phyloP scores from a whole-genome alignment of 2,113 vertebrate species.

The Thamnaconus septentrionalis region DNA sequence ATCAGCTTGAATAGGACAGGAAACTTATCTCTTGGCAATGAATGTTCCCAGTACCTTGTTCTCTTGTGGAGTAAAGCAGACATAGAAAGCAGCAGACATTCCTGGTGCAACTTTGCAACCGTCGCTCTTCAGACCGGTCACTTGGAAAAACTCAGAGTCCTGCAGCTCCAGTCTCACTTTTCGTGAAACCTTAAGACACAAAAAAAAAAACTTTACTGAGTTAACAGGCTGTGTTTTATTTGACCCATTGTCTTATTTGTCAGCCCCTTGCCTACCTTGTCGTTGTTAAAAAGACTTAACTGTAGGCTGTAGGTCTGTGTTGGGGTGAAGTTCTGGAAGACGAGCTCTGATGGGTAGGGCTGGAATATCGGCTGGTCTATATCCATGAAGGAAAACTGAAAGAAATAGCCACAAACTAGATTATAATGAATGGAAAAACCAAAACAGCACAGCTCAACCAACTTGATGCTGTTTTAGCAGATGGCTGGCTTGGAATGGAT shows the following conservation, averaged over 20 bases:
- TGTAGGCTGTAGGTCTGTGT: conserved; percentile 78
- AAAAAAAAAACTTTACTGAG: not conserved
- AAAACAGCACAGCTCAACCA: too few relatives aligned
- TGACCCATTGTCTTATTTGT: not conserved
- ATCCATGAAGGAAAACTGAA: conserved; percentile 75
- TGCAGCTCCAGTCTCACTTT: conserved; percentile 78
- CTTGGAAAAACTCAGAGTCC: conserved; percentile 80
- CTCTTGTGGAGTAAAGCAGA: conserved; percentile 83
- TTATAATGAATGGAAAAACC: not conserved
- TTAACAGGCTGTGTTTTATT: too few relatives aligned
- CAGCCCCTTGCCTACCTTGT: conserved; percentile 64
- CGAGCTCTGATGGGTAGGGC: conserved; percentile 83
- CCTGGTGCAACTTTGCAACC: conserved; percentile 79
- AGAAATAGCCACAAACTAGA: conserved; percentile 2
- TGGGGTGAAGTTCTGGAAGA: conserved; percentile 84
- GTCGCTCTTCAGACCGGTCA: conserved; percentile 64
- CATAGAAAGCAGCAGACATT: conserved; percentile 64
- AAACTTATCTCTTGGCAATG: not conserved
- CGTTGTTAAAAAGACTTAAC: conserved; percentile 81
- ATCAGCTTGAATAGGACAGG: not conserved
- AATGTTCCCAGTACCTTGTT: conserved; percentile 78
- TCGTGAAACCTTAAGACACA: conserved; percentile 70
- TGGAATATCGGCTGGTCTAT: conserved; percentile 81
- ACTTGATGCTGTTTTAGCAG: too few relatives aligned
- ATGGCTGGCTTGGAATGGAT: too few relatives aligned